Conservation (phyloP, 2,113 vertebrate genomes). For the Haplotaxodon microlepis region DNA sequence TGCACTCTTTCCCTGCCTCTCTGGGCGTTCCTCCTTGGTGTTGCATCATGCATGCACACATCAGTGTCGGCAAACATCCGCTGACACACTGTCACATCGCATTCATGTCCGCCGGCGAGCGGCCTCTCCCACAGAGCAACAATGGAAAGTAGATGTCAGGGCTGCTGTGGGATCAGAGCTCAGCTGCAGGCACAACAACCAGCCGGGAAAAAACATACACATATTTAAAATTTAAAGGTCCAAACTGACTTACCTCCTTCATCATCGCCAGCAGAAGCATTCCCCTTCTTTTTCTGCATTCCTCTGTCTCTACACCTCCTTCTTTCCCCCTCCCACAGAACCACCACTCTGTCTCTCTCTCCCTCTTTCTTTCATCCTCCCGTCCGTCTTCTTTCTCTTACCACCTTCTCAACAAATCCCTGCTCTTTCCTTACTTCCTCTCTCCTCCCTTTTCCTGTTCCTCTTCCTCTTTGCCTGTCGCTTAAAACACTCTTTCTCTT, state of each 20-base stretch:
- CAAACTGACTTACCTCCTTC: slow-evolving; percentile 22
- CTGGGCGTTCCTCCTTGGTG: slow-evolving; percentile 37
- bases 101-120: slow-evolving; percentile 24
- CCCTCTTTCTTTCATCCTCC: slow-evolving; percentile 3
- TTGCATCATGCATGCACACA: slow-evolving; percentile 53
- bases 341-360: slow-evolving; percentile 1
- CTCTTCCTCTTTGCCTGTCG: background rate
- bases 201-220: background rate
- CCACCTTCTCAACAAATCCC: background rate
- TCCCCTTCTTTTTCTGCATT: slow-evolving; percentile 35
- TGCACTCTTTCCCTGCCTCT: background rate
- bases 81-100: slow-evolving; percentile 63
- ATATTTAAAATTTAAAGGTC: background rate
- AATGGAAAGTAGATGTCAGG: slow-evolving; percentile 26
- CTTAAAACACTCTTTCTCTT: slow-evolving; percentile 8
- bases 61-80: slow-evolving; percentile 53
- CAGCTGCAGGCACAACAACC: background rate
- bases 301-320: slow-evolving; percentile 18
- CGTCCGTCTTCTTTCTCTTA: background rate
- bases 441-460: background rate
- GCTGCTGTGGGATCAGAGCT: background rate
- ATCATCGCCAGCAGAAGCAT: background rate
- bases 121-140: slow-evolving; percentile 33
- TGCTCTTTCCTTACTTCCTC: background rate
- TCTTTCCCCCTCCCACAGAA: slow-evolving; percentile 17